Base-by-base conservation (phyloP, 2,888 invertebrate species). In the Drosophila seclusa region DNA sequence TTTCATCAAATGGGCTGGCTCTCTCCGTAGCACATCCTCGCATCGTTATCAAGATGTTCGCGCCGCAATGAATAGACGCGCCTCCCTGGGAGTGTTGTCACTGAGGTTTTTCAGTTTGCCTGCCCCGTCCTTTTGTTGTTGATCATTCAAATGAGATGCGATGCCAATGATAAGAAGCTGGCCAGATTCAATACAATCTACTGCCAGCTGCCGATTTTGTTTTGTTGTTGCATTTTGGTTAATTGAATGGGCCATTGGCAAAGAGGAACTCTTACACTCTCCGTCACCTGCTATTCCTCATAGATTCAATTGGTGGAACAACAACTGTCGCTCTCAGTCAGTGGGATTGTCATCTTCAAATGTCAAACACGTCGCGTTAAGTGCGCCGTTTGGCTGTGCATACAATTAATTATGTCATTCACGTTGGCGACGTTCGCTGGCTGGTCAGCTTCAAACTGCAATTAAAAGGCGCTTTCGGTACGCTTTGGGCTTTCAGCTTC, bases 331-430 rank as follows among this genome's bases (percentile, higher is more conserved):
- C 59, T 54, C 59, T 76, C 54, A 55, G 64, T 78, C 70, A 69
- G 21, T 21, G 68, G 68, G 71, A 76, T 79, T 89, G 87, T 90
- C 87, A 87, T 87, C 87, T 87, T 87, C 87, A 90, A 78, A 73
- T 87, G 87, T 89, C 87, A 83, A 87, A 87, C 84, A 89, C 84
- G 90, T 87, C 87, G 75, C 52, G 74, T 70, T 80, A 87, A 90
- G 90, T 87, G 90, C 88, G 78, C 71, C 72, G 75, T 69, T 71
- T 69, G 70, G 68, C 76, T 76, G 66, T 75, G 82, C 80, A 80
- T 79, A 83, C 89, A 84, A 91, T 91, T 91, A 91, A 91, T 91
- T 91, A 91, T 91, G 90, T 91, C 91, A 90, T 90, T 89, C 91
- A 91, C 90, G 91, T 91, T 89, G 82, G 61, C 80, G 52, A 68